Percentiles rank a stretch among this genome's conserved stretches.
These are phyloP conservation scores for Vipera latastei DNA, from an alignment of 2,797 vertebrate genomes.

Conservation along the genomic window DNA sequence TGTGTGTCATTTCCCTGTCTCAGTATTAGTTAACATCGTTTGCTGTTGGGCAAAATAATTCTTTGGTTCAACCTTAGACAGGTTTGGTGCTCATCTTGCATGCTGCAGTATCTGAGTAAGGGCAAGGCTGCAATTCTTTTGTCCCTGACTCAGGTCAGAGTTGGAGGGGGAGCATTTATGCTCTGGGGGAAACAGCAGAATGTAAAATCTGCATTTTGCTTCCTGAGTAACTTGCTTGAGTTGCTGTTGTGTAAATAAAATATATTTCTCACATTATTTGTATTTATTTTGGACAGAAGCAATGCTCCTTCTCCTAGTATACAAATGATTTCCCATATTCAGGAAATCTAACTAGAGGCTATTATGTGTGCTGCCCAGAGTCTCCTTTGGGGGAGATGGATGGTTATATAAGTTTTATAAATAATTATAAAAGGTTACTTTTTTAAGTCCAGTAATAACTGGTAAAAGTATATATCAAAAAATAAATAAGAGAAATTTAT, in stretches of 20 bases:
- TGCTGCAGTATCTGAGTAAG: neutral
- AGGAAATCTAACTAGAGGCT: neutral
- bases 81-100: neutral
- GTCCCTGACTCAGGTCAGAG: neutral
- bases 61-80: neutral
- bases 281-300: neutral
- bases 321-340: neutral
- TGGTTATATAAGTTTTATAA: neutral
- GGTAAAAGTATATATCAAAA: neutral
- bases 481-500: neutral
- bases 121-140: neutral
- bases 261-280: conserved; percentile 8
- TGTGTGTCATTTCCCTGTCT: neutral
- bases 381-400: neutral
- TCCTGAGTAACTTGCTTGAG: conserved; percentile 1
- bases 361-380: neutral
- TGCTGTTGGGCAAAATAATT: neutral
- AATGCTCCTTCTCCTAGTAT: neutral
- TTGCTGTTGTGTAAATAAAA: conserved; percentile 68
- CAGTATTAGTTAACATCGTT: neutral
- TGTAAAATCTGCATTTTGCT: neutral
- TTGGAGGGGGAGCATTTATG: neutral
- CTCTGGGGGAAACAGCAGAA: neutral
- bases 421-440: neutral
- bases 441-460: neutral